Percentiles rank a stretch among this genome's conserved stretches.
Conservation (phyloP, 2,113 vertebrate genomes). For the Calypte anna region DNA sequence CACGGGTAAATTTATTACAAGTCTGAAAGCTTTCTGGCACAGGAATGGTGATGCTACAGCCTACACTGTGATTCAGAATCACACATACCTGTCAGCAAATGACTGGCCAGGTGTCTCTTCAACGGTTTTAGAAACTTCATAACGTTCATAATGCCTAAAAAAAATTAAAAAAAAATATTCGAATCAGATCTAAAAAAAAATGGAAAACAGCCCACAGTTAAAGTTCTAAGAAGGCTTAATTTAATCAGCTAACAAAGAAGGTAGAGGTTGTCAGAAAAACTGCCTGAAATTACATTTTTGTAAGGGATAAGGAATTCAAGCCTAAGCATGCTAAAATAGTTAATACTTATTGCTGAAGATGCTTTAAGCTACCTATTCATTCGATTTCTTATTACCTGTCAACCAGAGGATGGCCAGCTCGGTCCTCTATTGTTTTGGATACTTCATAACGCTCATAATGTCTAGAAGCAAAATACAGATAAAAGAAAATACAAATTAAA, state of each 20-base stretch:
- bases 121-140: slow-evolving; percentile 53
- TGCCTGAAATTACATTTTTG: not conserved
- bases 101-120: slow-evolving; percentile 35
- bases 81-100: slow-evolving; percentile 45
- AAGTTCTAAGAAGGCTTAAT: not conserved
- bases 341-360: not conserved
- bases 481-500: not conserved
- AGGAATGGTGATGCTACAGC: not conserved
- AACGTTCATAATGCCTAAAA: slow-evolving; percentile 48
- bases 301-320: not conserved
- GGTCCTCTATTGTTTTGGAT: slow-evolving; percentile 49
- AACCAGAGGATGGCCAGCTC: slow-evolving; percentile 25
- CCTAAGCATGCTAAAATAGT: not conserved
- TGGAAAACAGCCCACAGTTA: rapidly evolving
- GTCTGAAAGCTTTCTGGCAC: not conserved
- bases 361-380: not conserved
- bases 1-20: not conserved
- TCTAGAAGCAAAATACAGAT: slow-evolving; percentile 16
- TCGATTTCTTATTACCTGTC: slow-evolving; percentile 54
- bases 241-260: not conserved
- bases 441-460: slow-evolving; percentile 55
- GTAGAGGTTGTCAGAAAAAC: not conserved
- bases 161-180: not conserved
- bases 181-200: not conserved
- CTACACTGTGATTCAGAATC: not conserved